These are phyloP conservation scores for Chaetops frenatus DNA, from an alignment of 2,113 vertebrate genomes.

Conservation along the genomic window DNA sequence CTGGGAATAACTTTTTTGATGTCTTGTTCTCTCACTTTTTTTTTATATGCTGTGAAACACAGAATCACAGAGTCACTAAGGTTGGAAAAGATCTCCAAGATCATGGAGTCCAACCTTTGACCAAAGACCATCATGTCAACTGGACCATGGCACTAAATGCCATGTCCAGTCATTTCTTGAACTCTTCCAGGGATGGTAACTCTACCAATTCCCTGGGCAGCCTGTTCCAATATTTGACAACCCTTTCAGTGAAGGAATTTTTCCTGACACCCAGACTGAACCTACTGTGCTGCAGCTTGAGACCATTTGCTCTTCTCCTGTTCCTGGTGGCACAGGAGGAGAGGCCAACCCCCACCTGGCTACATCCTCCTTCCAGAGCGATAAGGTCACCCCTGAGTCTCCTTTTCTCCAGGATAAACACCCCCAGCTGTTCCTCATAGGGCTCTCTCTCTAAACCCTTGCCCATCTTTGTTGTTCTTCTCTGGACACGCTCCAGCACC, in stretches of 20 bases:
- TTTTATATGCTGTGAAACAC: neutral
- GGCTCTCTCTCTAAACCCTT: neutral
- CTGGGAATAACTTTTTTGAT: neutral
- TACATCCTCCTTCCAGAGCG: neutral
- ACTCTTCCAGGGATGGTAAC: neutral
- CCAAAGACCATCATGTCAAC: neutral
- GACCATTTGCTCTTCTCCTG: neutral
- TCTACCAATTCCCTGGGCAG: neutral
- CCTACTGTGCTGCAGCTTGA: accelerated
- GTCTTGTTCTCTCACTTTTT: neutral
- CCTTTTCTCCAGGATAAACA: neutral
- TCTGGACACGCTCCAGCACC: neutral
- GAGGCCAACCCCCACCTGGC: neutral
- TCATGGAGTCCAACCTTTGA: neutral
- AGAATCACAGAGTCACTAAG: neutral
- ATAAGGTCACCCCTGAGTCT: neutral
- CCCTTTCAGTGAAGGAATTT: neutral
- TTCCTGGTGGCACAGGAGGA: neutral
- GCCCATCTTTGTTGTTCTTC: neutral
- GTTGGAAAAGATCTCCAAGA: neutral
- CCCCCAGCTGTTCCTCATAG: neutral
- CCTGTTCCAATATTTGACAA: neutral
- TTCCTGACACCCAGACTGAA: neutral
- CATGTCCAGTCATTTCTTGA: neutral
- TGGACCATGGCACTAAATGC: too few species aligned